Percentiles rank a stretch among this genome's conserved stretches.
phyloP scores from a whole-genome alignment of 2,888 invertebrate species.

The Embidobia sp. region DNA sequence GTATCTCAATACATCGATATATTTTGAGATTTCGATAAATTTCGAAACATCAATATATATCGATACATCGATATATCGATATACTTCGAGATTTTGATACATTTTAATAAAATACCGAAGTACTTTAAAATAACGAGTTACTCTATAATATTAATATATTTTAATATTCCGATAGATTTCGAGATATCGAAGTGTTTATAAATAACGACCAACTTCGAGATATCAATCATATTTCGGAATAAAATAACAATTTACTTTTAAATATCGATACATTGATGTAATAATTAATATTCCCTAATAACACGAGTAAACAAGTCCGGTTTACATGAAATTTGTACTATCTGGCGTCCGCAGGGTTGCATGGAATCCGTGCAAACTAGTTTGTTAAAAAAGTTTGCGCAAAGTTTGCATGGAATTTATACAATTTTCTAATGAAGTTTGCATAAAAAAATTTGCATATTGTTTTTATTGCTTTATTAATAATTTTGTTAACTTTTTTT shows the following conservation, averaged over 20 bases:
- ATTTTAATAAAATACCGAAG: not conserved
- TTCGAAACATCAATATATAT: not conserved
- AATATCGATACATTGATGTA: not conserved
- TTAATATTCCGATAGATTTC: not conserved
- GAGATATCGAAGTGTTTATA: not conserved
- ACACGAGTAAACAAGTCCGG: too few relatives aligned
- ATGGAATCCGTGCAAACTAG: too few relatives aligned
- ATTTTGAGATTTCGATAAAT: not conserved
- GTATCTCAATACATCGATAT: slow-evolving; percentile 6
- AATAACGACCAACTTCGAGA: not conserved
- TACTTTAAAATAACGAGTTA: not conserved
- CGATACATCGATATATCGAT: slow-evolving; percentile 1
- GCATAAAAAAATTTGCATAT: too few relatives aligned
- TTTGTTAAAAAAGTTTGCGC: too few relatives aligned
- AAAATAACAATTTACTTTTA: not conserved
- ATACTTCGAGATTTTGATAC: not conserved
- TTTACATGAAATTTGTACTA: too few relatives aligned
- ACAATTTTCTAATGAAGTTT: too few relatives aligned
- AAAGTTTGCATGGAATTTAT: too few relatives aligned
- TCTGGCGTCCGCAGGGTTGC: too few relatives aligned
- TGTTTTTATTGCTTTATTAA: too few relatives aligned
- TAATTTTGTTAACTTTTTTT: too few relatives aligned
- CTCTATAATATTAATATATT: not conserved
- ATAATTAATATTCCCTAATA: too few relatives aligned
- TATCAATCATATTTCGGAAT: too few relatives aligned